Percentiles rank a stretch among this genome's conserved stretches.
phyloP scores from a whole-genome alignment of 2,113 vertebrate genomes.

The Rhinichthys klamathensis region DNA sequence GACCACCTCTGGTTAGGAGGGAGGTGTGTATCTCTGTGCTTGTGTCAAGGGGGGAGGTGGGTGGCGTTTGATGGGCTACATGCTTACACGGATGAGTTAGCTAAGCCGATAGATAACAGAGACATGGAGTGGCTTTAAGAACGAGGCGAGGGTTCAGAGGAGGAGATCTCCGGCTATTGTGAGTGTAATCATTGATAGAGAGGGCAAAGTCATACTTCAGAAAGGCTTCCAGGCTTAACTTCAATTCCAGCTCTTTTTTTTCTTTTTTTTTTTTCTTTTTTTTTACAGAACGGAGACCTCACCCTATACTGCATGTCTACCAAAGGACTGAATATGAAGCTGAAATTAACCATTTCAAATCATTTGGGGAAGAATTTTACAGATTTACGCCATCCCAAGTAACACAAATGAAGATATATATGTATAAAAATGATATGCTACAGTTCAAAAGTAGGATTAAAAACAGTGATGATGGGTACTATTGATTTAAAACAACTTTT shows the following conservation, averaged over 20 bases:
- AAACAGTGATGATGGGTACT: background rate
- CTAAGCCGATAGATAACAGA: slow-evolving; percentile 71
- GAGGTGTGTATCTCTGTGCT: slow-evolving; percentile 25
- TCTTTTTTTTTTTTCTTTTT: too few relatives aligned
- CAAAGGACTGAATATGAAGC: background rate
- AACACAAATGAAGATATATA: background rate
- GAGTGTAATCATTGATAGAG: slow-evolving; percentile 42
- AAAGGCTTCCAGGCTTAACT: slow-evolving; percentile 21
- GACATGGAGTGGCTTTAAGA: slow-evolving; percentile 55
- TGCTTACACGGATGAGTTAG: slow-evolving; percentile 72
- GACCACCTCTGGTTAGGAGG: slow-evolving; percentile 24
- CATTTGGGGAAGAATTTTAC: too few relatives aligned
- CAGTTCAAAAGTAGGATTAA: background rate
- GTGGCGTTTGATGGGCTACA: slow-evolving; percentile 51
- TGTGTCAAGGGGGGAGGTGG: slow-evolving; percentile 57
- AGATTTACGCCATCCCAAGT: background rate
- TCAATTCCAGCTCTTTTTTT: background rate
- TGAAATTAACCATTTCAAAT: background rate
- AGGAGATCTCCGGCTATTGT: slow-evolving; percentile 64
- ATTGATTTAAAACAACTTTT: too few relatives aligned
- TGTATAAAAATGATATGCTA: background rate
- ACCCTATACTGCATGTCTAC: background rate
- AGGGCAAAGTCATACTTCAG: slow-evolving; percentile 33
- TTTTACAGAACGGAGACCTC: background rate
- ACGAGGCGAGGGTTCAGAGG: slow-evolving; percentile 57